Conservation (phyloP, 1,140 invertebrate species). For the Drosophila kepulauana region DNA sequence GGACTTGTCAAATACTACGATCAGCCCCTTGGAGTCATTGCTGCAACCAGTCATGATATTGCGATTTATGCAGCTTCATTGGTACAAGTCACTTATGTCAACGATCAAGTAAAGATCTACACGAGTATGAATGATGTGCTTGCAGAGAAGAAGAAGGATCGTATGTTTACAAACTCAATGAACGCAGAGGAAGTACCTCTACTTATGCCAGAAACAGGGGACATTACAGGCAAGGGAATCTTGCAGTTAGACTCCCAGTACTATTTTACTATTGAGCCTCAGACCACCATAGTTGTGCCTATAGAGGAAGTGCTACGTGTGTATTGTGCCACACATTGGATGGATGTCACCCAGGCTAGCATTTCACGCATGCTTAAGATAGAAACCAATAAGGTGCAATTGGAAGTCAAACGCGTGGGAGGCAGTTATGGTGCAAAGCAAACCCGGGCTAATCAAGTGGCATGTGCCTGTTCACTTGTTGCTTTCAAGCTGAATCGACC, state of each 20-base stretch:
- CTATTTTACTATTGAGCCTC: constrained; percentile 88
- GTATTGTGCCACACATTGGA: constrained; percentile 88
- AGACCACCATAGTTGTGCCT: constrained; percentile 87
- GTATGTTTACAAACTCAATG: constrained; percentile 87
- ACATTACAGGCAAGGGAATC: constrained; percentile 60
- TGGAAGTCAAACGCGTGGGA: constrained; percentile 88
- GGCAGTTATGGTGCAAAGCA: constrained; percentile 91
- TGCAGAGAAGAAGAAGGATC: constrained; percentile 89
- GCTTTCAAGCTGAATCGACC: constrained; percentile 87
- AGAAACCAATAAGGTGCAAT: constrained; percentile 86
- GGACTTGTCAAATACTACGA: constrained; percentile 88
- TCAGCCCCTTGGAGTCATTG: constrained; percentile 91
- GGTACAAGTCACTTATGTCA: constrained; percentile 89
- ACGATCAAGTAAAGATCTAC: constrained; percentile 39
- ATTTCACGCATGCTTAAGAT: constrained; percentile 87
- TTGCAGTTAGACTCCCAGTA: constrained; percentile 82
- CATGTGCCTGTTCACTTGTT: constrained; percentile 88
- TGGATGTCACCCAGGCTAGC: constrained; percentile 88
- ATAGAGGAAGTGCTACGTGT: constrained; percentile 88
- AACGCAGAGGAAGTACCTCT: constrained; percentile 87
- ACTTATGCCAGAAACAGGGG: constrained; percentile 62
- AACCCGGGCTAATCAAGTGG: constrained; percentile 86
- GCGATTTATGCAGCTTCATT: constrained; percentile 88
- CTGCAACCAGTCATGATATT: constrained; percentile 87
- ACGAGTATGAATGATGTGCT: constrained; percentile 85